phyloP scores from a whole-genome alignment of 1,140 invertebrate genomes.

The Ganaspis sp. region DNA sequence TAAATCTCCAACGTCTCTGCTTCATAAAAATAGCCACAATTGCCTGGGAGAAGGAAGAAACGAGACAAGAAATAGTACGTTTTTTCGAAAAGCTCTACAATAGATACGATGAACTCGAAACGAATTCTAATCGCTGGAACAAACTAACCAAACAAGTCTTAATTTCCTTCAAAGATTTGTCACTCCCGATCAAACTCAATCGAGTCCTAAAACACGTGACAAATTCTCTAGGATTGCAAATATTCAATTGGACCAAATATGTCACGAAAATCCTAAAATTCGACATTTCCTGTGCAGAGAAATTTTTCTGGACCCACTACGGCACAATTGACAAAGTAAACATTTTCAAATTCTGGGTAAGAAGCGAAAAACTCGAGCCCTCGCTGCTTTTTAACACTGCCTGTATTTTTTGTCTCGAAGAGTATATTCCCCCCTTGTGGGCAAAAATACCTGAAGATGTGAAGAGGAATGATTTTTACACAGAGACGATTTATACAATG shows the following conservation, averaged over 20 bases:
- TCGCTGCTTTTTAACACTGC: neutral
- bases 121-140: neutral
- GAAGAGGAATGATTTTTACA: neutral
- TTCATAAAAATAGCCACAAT: neutral
- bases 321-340: neutral
- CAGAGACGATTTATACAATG: neutral
- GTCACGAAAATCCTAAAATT: neutral
- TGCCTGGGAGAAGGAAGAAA: neutral
- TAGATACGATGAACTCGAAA: neutral
- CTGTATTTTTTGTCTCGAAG: neutral
- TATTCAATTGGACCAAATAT: neutral
- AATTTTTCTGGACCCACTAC: neutral
- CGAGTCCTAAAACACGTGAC: neutral
- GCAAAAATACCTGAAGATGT: neutral
- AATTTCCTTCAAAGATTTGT: neutral
- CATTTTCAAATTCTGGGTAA: neutral
- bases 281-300: neutral
- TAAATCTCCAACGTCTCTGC: neutral
- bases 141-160: neutral
- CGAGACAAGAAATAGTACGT: neutral
- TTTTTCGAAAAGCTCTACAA: neutral
- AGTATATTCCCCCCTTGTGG: neutral
- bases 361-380: neutral
- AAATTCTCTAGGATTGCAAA: neutral
- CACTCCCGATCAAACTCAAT: neutral